Percentiles rank a stretch among this genome's conserved stretches.
Conservation (phyloP, 1,140 invertebrate species). For the Mycetomoellerius zeteki region DNA sequence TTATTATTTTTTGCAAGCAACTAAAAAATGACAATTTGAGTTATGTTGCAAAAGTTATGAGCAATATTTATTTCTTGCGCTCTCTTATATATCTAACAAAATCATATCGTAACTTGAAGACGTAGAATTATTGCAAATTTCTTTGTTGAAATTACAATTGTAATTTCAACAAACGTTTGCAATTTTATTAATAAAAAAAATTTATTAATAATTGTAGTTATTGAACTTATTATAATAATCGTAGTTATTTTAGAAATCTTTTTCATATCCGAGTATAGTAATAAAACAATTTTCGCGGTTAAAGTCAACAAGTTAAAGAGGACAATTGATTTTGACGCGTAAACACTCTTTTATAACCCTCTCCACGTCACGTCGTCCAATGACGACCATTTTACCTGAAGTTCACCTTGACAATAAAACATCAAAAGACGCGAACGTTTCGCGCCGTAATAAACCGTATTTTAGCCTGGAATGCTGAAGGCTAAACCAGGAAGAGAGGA, state of each 20-base stretch:
- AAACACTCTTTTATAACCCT: slow-evolving; percentile 81
- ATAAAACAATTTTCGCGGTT: slow-evolving; percentile 29
- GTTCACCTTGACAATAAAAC: slow-evolving; percentile 79
- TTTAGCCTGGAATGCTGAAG: slow-evolving; percentile 67
- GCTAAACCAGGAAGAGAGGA: slow-evolving; percentile 41
- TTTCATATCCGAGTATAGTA: neutral
- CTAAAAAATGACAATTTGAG: too few relatives aligned
- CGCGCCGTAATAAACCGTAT: slow-evolving; percentile 80
- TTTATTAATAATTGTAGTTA: neutral
- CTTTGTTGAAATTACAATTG: neutral
- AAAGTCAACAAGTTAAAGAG: neutral
- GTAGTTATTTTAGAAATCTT: neutral
- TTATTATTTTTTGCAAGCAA: too few relatives aligned
- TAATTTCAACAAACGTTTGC: neutral
- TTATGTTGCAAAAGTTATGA: too few relatives aligned
- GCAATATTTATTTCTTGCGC: neutral
- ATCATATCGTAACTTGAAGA: neutral
- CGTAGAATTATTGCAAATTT: neutral
- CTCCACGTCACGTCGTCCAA: slow-evolving; percentile 62
- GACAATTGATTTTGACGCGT: neutral
- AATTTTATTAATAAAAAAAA: neutral
- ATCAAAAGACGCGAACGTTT: slow-evolving; percentile 67
- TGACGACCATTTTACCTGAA: slow-evolving; percentile 67
- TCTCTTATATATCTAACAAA: neutral
- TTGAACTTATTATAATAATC: neutral